These are phyloP conservation scores for Catostylus mosaicus DNA, from an alignment of 30 jellyfish, hydroid and myxozoan genomes.

Conservation along the genomic window DNA sequence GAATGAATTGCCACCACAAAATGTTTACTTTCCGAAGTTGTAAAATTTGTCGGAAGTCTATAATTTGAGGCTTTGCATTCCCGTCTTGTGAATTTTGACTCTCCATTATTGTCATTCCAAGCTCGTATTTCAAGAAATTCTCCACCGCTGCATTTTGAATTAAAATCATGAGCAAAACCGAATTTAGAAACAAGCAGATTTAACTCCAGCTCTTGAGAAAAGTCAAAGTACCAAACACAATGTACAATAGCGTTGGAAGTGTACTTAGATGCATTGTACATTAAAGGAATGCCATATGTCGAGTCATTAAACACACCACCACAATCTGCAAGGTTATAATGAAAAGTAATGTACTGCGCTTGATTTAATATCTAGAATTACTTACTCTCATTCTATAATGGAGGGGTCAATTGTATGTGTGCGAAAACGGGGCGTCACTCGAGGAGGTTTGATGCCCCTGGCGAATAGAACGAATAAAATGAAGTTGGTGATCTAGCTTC, in stretches of 20 bases:
- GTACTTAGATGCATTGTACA: background rate
- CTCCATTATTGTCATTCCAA: slow-evolving; percentile 7
- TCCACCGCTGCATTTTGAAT: background rate
- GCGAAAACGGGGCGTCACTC: too few relatives aligned
- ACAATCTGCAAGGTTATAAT: slow-evolving; percentile 19
- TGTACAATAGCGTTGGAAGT: background rate
- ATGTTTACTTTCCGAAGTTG: background rate
- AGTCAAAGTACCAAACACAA: slow-evolving; percentile 44
- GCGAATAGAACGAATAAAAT: too few relatives aligned
- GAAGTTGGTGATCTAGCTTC: too few relatives aligned
- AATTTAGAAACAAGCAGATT: slow-evolving; percentile 16
- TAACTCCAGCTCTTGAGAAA: background rate
- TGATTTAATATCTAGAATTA: too few relatives aligned
- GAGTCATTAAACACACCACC: slow-evolving; percentile 41
- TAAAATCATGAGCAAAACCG: background rate
- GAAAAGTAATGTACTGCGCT: too few relatives aligned
- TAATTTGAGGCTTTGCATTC: slow-evolving; percentile 6
- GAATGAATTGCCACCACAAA: slow-evolving; percentile 19
- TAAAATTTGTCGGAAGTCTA: slow-evolving; percentile 5
- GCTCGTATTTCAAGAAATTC: slow-evolving; percentile 10
- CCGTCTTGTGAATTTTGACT: background rate
- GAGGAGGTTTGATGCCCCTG: too few relatives aligned
- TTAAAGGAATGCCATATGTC: background rate
- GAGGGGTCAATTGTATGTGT: too few relatives aligned
- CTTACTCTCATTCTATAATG: too few relatives aligned